Evolutionary conservation across 2,888 invertebrate species (phyloP), one percentile per base, ranked within the genome.

Genomic region (Hypselothyrea guttata): DNA sequence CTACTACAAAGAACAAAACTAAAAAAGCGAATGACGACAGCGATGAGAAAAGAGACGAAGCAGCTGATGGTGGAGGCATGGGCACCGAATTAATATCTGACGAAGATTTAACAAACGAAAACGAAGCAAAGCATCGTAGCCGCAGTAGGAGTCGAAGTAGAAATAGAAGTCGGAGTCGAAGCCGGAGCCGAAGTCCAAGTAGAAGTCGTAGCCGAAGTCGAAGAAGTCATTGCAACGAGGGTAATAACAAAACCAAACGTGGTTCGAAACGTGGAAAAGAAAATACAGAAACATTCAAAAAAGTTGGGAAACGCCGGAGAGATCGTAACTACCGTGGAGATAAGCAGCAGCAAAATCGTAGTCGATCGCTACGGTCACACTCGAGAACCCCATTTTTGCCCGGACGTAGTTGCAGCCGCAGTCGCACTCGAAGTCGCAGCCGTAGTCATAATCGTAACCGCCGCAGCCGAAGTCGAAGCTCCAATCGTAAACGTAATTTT

Each of bases 251-350:
- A 44, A 44, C 76, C 1, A 71, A 67, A 30, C 75, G 76, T 4
- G 65, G 41, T 22, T 38, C 53, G 4, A 87, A 74, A 13, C 83
- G 78, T 2, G 68, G 67, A 4, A 71, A 72, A 37, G 83, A 87
- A 12, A 91, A 90, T 58, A 92, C 92, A 41, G 93, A 93, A 84
- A 71, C 82, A 0, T 97, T 97, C 91, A 96, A 96, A 84, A 96
- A 96, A 87, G 91, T 95, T 8, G 94, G 94, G 38, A 95, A 94
- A 88, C 94, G 91, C 71, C 93, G 93, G 13, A 95, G 94, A 87
- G 95, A 94, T 79, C 91, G 95, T 60, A 96, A 93, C 82, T 97
- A 96, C 85, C 91, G 96, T 5, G 93, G 95, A 1, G 94, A 94
- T 42, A 93, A 93, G 53, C 79, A 74, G 13, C 48, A 52, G 48